phyloP scores from a whole-genome alignment of 2,797 vertebrate species.

The Trichosurus vulpecula region DNA sequence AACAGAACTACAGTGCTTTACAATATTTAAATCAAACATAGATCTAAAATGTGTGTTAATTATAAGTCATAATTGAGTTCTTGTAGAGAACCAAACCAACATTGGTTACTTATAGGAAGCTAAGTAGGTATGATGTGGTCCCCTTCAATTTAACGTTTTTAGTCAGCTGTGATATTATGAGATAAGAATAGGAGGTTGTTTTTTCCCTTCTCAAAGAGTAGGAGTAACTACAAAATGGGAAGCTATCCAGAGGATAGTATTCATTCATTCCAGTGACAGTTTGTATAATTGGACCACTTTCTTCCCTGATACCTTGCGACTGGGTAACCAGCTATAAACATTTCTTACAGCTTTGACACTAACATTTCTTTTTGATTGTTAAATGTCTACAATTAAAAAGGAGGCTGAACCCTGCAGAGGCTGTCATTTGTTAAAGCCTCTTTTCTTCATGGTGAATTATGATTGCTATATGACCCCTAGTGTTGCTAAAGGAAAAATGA shows the following conservation, averaged over 20 bases:
- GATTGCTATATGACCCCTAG: slow-evolving; percentile 14
- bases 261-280: neutral
- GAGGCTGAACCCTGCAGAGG: neutral
- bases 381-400: slow-evolving; percentile 2
- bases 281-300: neutral
- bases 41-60: neutral
- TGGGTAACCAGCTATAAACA: slow-evolving; percentile 15
- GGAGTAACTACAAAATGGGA: neutral
- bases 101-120: neutral
- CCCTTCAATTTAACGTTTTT: neutral
- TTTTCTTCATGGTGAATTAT: slow-evolving; percentile 18
- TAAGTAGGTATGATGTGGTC: neutral
- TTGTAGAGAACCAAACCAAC: neutral
- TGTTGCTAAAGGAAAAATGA: slow-evolving; percentile 17
- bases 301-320: neutral
- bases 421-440: neutral
- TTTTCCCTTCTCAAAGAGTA: neutral
- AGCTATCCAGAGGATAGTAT: neutral
- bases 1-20: neutral
- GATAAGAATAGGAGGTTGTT: neutral
- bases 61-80: neutral
- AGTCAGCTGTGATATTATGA: neutral
- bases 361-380: slow-evolving; percentile 19
- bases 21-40: neutral
- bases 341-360: slow-evolving; percentile 20